Conservation (phyloP, 37 sponge, comb jelly and placozoan species). For the Crambe crambe region DNA sequence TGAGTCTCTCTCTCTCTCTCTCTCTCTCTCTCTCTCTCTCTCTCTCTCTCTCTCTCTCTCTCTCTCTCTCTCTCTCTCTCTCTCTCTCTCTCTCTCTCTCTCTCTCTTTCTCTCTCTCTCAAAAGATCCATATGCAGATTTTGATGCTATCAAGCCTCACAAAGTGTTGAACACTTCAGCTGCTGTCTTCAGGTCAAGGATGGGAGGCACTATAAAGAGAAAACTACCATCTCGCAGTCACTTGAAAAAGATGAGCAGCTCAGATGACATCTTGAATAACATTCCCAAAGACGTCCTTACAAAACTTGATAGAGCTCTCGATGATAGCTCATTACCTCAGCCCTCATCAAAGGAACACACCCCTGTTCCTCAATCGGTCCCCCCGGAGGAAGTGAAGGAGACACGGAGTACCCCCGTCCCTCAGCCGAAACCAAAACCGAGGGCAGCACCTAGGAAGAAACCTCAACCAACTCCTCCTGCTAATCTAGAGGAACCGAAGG, state of each 20-base stretch:
- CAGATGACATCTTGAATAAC: constrained; percentile 3
- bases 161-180: constrained; percentile 30
- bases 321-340: no score
- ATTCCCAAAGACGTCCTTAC: constrained; percentile 8
- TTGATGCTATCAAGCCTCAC: constrained; percentile 14
- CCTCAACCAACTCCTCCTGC: neutral
- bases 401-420: neutral
- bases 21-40: constrained; percentile 20
- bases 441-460: constrained; percentile 11
- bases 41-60: constrained; percentile 13
- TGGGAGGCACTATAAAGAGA: constrained; percentile 7
- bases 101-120: neutral
- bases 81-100: no score
- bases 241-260: constrained; percentile 21
- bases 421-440: constrained; percentile 3
- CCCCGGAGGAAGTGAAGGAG: neutral
- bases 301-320: neutral
- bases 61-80: neutral
- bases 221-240: constrained; percentile 46
- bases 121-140: neutral
- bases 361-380: neutral
- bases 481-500: neutral
- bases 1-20: no score
- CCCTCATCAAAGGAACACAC: neutral
- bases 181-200: constrained; percentile 20